These are phyloP conservation scores for Mastomys natalensis DNA, from an alignment of 2,113 vertebrate species.

Conservation along the genomic window DNA sequence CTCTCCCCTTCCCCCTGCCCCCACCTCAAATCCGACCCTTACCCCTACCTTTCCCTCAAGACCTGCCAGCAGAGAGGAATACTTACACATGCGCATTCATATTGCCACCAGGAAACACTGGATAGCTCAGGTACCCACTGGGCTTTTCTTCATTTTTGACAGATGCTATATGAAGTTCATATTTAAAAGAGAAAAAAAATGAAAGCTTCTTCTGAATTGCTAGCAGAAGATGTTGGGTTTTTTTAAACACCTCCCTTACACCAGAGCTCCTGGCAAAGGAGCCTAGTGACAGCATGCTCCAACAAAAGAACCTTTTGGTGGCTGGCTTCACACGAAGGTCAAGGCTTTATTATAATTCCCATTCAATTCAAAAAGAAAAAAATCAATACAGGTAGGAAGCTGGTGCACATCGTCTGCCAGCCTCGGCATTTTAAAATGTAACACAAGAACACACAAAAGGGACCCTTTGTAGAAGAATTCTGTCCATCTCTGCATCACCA, in stretches of 20 bases:
- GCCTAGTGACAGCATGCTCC: neutral
- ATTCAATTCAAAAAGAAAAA: constrained; percentile 68
- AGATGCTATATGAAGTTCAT: constrained; percentile 66
- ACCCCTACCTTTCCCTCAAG: neutral
- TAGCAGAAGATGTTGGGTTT: constrained; percentile 56
- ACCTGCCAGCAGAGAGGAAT: neutral
- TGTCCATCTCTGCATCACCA: neutral
- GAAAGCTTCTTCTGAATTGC: constrained; percentile 65
- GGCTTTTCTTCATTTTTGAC: constrained; percentile 72
- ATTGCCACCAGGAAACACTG: constrained; percentile 23
- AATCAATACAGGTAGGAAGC: constrained; percentile 68
- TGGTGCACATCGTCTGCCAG: neutral
- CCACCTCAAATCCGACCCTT: neutral
- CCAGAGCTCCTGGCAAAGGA: neutral
- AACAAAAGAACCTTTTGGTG: constrained; percentile 53
- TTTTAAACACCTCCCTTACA: constrained; percentile 3
- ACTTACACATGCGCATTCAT: constrained; percentile 40
- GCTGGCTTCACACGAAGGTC: constrained; percentile 68
- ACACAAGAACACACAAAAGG: constrained; percentile 11
- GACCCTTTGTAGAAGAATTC: neutral
- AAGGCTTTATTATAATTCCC: constrained; percentile 69
- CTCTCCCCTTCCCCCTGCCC: neutral
- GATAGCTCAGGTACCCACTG: constrained; percentile 64
- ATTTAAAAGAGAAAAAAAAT: constrained; percentile 67
- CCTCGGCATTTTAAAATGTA: constrained; percentile 48